A percentile compares a stretch with the other conserved stretches of the same genome.
These are phyloP conservation scores for Trilocha varians DNA, from an alignment of 2,888 invertebrate species.

Conservation along the genomic window DNA sequence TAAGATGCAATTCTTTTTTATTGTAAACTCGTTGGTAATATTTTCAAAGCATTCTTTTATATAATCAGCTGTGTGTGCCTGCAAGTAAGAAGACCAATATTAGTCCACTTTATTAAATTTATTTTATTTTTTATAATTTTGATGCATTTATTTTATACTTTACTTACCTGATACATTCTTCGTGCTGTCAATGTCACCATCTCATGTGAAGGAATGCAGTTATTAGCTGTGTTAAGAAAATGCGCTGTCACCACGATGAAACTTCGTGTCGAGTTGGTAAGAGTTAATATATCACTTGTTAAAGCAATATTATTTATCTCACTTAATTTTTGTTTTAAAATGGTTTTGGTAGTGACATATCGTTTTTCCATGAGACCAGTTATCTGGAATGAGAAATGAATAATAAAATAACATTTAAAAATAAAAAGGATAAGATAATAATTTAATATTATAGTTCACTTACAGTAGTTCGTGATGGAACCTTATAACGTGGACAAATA, in stretches of 20 bases:
- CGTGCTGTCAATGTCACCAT: constrained; percentile 5
- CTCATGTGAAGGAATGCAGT: constrained; percentile 1
- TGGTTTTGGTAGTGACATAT: constrained; percentile 12
- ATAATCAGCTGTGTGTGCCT: constrained; percentile 13
- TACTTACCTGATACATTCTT: constrained; percentile 12
- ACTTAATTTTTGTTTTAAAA: constrained; percentile 11
- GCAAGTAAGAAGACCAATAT: constrained; percentile 2
- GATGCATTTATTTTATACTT: constrained; percentile 10
- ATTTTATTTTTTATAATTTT: constrained; percentile 9
- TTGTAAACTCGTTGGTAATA: constrained; percentile 9
- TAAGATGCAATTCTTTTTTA: constrained; percentile 11
- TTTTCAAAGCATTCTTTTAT: constrained; percentile 10
- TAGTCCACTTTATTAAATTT: constrained; percentile 7
- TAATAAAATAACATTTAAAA: neutral
- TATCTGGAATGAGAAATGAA: constrained; percentile 3
- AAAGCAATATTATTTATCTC: constrained; percentile 7
- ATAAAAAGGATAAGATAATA: constrained; percentile 1
- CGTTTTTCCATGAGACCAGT: constrained; percentile 6
- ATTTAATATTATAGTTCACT: constrained; percentile 4
- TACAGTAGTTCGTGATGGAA: constrained; percentile 11
- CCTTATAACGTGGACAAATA: constrained; percentile 14
- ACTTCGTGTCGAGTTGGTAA: constrained; percentile 10
- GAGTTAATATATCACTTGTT: constrained; percentile 12
- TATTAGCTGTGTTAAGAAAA: constrained; percentile 7
- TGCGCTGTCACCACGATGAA: constrained; percentile 10